Percentiles rank a stretch among this genome's conserved stretches.
phyloP scores from a whole-genome alignment of 2,888 invertebrate species.

The Drosophila maculinotata region DNA sequence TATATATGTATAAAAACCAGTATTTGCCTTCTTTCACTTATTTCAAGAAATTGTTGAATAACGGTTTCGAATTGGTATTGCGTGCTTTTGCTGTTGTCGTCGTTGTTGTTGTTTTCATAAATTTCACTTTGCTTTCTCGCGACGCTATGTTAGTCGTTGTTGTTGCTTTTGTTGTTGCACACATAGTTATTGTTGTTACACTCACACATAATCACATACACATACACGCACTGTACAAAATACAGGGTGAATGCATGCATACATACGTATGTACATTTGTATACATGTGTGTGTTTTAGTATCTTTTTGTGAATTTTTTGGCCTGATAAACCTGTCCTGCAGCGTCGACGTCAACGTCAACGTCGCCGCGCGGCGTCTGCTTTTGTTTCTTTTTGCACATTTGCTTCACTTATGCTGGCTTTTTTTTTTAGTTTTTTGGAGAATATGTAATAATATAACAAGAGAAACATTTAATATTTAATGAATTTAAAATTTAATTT shows the following conservation, averaged over 20 bases:
- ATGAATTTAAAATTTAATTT: constrained; percentile 30
- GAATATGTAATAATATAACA: constrained; percentile 1
- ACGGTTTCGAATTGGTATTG: constrained; percentile 70
- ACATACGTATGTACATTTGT: not conserved
- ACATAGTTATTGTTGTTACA: constrained; percentile 61
- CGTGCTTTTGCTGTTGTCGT: constrained; percentile 48
- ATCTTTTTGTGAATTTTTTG: constrained; percentile 48
- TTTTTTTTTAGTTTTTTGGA: constrained; percentile 1
- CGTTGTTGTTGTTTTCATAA: constrained; percentile 59
- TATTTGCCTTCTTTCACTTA: constrained; percentile 77
- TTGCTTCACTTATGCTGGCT: constrained; percentile 35
- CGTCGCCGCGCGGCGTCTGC: constrained; percentile 27
- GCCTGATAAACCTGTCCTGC: constrained; percentile 71
- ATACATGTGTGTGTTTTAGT: constrained; percentile 30
- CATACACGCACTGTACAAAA: constrained; percentile 34
- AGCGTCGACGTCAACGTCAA: constrained; percentile 28
- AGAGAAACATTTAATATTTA: constrained; percentile 19
- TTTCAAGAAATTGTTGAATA: constrained; percentile 76
- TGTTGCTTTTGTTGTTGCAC: constrained; percentile 54
- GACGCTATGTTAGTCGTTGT: constrained; percentile 46
- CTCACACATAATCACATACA: constrained; percentile 29
- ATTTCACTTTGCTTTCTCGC: constrained; percentile 78
- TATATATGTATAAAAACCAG: constrained; percentile 63
- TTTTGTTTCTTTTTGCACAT: constrained; percentile 32
- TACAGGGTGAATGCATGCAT: constrained; percentile 21